Percentiles rank a stretch among this genome's conserved stretches.
Conservation (phyloP, 2,113 vertebrate genomes). For the Cavia aperea region DNA sequence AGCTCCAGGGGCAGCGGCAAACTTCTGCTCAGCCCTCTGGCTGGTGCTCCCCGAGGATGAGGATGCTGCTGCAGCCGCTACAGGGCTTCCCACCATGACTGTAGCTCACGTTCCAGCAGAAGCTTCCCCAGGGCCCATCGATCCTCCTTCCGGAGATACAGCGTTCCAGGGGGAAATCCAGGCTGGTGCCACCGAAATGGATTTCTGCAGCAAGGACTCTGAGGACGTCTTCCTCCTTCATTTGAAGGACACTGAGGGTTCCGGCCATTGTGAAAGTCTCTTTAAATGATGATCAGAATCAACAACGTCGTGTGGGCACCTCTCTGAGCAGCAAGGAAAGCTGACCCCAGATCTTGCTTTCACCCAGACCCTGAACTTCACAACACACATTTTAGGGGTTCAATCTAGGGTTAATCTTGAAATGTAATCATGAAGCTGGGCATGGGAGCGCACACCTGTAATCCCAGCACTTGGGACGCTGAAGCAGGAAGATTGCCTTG, state of each 20-base stretch:
- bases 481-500: not conserved
- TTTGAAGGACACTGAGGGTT: not conserved
- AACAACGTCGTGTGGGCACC: too few relatives aligned
- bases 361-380: not conserved
- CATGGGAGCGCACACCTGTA: too few relatives aligned
- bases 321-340: not conserved
- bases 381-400: not conserved
- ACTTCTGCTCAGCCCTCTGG: too few relatives aligned
- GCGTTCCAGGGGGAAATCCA: not conserved
- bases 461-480: not conserved
- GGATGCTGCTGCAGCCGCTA: too few relatives aligned
- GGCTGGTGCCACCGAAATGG: not conserved
- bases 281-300: not conserved
- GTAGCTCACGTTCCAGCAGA: not conserved
- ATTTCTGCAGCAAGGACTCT: not conserved
- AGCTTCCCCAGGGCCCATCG: not conserved
- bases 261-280: not conserved
- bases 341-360: not conserved
- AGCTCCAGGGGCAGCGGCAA: not conserved
- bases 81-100: not conserved
- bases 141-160: not conserved
- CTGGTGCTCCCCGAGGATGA: not conserved
- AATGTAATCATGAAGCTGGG: not conserved
- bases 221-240: not conserved
- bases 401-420: constrained; percentile 19